Evolutionary conservation across 2,113 vertebrate species (phyloP).

Genomic region (Phrynocephalus versicolor): DNA sequence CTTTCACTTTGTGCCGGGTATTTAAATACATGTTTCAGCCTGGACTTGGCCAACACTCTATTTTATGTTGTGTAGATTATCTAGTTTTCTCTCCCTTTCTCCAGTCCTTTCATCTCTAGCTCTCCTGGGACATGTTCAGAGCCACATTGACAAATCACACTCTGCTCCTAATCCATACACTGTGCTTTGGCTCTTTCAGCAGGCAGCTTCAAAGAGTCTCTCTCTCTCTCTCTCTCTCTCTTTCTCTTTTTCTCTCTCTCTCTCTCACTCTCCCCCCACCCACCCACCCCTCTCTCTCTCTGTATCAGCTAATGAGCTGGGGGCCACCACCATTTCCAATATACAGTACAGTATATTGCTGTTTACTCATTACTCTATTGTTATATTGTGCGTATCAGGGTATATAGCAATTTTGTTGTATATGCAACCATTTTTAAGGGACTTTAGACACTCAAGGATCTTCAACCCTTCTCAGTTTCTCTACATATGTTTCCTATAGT

Average conservation of each 20-base stretch:
- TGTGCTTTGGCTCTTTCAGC: not conserved
- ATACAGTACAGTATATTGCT: too few species aligned
- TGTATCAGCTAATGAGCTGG: not conserved
- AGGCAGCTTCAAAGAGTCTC: not conserved
- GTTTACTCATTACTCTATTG: not conserved
- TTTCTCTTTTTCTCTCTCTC: too few species aligned
- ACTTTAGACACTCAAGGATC: slow-evolving; percentile 38
- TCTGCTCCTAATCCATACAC: not conserved
- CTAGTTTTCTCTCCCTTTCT: not conserved
- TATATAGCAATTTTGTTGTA: fast-evolving
- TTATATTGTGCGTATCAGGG: not conserved
- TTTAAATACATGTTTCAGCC: fast-evolving
- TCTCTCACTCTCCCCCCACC: not conserved
- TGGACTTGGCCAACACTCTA: fast-evolving
- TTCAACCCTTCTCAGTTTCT: slow-evolving; percentile 66
- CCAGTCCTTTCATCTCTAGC: not conserved
- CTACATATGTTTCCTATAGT: slow-evolving; percentile 66
- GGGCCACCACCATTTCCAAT: not conserved
- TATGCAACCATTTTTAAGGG: fast-evolving
- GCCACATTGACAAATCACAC: not conserved
- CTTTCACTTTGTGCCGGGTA: not conserved
- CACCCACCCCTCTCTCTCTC: not conserved
- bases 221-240: not conserved
- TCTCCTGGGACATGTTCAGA: slow-evolving; percentile 6
- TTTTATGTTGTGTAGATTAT: slow-evolving; percentile 35